These are phyloP conservation scores for Ichneumoninae sp. DNA, from an alignment of 2,888 invertebrate genomes.

Conservation along the genomic window DNA sequence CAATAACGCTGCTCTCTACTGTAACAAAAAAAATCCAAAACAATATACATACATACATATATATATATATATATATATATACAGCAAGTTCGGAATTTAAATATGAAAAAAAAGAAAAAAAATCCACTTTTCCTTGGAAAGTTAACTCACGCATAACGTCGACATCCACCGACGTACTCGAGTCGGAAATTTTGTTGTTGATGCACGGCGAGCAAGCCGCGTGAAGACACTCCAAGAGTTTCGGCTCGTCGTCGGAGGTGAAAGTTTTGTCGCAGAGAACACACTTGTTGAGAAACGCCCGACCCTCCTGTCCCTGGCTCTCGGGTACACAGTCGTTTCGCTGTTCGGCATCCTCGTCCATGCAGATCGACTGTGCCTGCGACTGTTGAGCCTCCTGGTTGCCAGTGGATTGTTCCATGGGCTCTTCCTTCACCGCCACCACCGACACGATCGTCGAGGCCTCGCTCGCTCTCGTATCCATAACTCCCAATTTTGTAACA, in stretches of 20 bases:
- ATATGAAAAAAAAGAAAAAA: neutral
- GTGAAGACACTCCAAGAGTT: slow-evolving; percentile 95
- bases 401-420: slow-evolving; percentile 74
- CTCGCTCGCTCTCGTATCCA: slow-evolving; percentile 71
- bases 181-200: slow-evolving; percentile 87
- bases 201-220: slow-evolving; percentile 93
- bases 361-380: slow-evolving; percentile 68
- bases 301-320: slow-evolving; percentile 77
- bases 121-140: neutral
- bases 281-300: slow-evolving; percentile 82
- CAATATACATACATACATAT: neutral
- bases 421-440: slow-evolving; percentile 79
- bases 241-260: slow-evolving; percentile 88
- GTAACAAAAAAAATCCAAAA: neutral
- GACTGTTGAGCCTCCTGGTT: slow-evolving; percentile 75
- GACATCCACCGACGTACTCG: slow-evolving; percentile 81
- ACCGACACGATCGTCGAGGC: slow-evolving; percentile 71
- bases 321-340: slow-evolving; percentile 81
- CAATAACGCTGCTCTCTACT: slow-evolving; percentile 81
- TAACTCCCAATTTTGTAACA: slow-evolving; percentile 13
- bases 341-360: slow-evolving; percentile 72
- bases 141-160: slow-evolving; percentile 82
- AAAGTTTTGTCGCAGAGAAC: slow-evolving; percentile 85
- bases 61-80: too few relatives aligned
- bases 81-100: neutral